phyloP scores from a whole-genome alignment of 2,888 invertebrate species.

The Xanthorhoe spadicearia region DNA sequence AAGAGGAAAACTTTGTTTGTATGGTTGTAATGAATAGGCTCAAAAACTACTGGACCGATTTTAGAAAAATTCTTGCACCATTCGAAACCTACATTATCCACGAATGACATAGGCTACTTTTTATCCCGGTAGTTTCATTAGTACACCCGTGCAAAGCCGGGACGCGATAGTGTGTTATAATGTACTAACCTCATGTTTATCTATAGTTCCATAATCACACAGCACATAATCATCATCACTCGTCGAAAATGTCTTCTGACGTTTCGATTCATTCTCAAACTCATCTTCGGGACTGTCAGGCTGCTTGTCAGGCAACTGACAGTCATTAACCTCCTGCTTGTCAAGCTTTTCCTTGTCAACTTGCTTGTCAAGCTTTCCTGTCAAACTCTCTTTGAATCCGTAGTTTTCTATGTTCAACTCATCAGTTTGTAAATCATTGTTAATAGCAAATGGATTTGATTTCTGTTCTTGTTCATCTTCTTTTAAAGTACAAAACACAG shows the following conservation, averaged over 20 bases:
- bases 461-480: constrained; percentile 38
- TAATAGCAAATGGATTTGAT: constrained; percentile 36
- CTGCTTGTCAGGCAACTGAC: background rate
- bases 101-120: too few relatives aligned
- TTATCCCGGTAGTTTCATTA: too few relatives aligned
- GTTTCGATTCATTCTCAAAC: constrained; percentile 60
- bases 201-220: constrained; percentile 77
- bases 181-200: constrained; percentile 51
- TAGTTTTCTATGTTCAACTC: background rate
- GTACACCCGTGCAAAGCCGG: too few relatives aligned
- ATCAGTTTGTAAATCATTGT: background rate
- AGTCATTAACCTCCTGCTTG: background rate
- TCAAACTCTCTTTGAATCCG: background rate
- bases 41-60: too few relatives aligned
- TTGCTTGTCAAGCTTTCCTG: background rate
- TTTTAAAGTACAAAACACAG: constrained; percentile 63
- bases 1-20: too few relatives aligned
- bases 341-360: background rate
- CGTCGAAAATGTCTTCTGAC: constrained; percentile 73
- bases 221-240: constrained; percentile 71
- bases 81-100: too few relatives aligned
- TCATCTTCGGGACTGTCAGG: background rate
- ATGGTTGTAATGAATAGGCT: too few relatives aligned
- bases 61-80: too few relatives aligned
- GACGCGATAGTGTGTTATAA: too few relatives aligned